A percentile compares a stretch with the other conserved stretches of the same genome.
Evolutionary conservation across 1,140 invertebrate genomes (phyloP).

Genomic region (Drosophila ananassae): DNA sequence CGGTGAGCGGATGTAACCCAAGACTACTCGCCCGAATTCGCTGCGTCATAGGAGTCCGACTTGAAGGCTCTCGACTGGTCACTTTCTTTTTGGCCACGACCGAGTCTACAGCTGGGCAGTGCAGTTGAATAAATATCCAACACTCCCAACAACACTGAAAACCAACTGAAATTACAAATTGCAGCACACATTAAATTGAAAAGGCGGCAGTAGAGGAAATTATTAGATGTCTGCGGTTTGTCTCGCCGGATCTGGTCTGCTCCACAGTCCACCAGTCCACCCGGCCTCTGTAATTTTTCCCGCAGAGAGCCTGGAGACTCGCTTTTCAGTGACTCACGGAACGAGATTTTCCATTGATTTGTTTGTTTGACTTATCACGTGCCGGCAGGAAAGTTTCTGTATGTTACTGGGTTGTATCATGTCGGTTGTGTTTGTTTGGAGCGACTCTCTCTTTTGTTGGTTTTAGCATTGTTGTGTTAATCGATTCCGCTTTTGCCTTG

Average conservation of each 20-base stretch:
- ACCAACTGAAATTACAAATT: slow-evolving; percentile 40
- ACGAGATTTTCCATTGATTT: slow-evolving; percentile 27
- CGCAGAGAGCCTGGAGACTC: slow-evolving; percentile 8
- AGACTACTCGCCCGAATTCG: slow-evolving; percentile 21
- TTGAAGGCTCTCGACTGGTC: slow-evolving; percentile 32
- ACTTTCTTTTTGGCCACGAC: slow-evolving; percentile 58
- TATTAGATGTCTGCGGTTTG: slow-evolving; percentile 69
- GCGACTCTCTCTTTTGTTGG: slow-evolving; percentile 43
- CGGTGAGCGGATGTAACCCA: slow-evolving; percentile 57
- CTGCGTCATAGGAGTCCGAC: slow-evolving; percentile 34
- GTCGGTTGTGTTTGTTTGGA: slow-evolving; percentile 9
- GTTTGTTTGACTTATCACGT: slow-evolving; percentile 40
- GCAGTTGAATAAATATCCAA: slow-evolving; percentile 17
- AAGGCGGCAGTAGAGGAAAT: slow-evolving; percentile 52
- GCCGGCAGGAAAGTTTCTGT: slow-evolving; percentile 43
- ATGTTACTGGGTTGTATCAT: slow-evolving; percentile 49
- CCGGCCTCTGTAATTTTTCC: slow-evolving; percentile 26
- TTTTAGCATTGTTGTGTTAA: slow-evolving; percentile 71
- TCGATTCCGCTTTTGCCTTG: slow-evolving; percentile 51
- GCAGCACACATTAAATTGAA: slow-evolving; percentile 24
- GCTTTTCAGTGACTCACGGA: slow-evolving; percentile 40
- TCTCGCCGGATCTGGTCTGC: slow-evolving; percentile 40
- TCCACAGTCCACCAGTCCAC: slow-evolving; percentile 7
- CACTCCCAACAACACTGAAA: slow-evolving; percentile 19
- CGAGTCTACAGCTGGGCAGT: slow-evolving; percentile 16